These are phyloP conservation scores for Hetaerina titia DNA, from an alignment of 2,888 invertebrate genomes.

Conservation along the genomic window DNA sequence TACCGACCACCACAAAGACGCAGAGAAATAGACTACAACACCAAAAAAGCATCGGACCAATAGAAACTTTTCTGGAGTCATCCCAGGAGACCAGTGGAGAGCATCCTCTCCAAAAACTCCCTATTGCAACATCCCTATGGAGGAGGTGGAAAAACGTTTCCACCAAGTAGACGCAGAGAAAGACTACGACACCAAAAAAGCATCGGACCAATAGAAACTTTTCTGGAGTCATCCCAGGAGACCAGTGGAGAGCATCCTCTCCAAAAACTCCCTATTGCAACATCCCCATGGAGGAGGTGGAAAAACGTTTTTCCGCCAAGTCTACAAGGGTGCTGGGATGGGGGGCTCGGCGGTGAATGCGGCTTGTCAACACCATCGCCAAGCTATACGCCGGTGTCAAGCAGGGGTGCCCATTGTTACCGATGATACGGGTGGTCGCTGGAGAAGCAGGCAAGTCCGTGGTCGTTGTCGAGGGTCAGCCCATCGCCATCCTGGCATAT, in stretches of 20 bases:
- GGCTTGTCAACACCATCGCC: conserved; percentile 68
- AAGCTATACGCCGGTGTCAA: conserved; percentile 64
- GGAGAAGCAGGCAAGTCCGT: background rate
- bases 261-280: too few species aligned
- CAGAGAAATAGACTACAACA: background rate
- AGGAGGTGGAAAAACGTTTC: background rate
- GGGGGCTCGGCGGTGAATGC: background rate
- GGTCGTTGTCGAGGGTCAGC: conserved; percentile 19
- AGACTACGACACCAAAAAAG: too few species aligned
- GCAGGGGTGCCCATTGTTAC: background rate
- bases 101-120: background rate
- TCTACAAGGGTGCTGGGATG: too few species aligned
- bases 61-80: background rate
- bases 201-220: too few species aligned
- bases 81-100: too few species aligned
- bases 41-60: background rate
- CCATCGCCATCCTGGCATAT: conserved; percentile 69
- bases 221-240: background rate
- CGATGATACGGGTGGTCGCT: background rate
- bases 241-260: background rate
- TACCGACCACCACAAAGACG: background rate
- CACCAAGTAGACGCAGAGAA: background rate
- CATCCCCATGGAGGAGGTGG: too few species aligned
- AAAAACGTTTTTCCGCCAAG: too few species aligned
- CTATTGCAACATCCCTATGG: conserved; percentile 13